Percentiles rank a stretch among this genome's conserved stretches.
phyloP scores from a whole-genome alignment of 2,113 vertebrate genomes.

The Gasterosteus nipponicus region DNA sequence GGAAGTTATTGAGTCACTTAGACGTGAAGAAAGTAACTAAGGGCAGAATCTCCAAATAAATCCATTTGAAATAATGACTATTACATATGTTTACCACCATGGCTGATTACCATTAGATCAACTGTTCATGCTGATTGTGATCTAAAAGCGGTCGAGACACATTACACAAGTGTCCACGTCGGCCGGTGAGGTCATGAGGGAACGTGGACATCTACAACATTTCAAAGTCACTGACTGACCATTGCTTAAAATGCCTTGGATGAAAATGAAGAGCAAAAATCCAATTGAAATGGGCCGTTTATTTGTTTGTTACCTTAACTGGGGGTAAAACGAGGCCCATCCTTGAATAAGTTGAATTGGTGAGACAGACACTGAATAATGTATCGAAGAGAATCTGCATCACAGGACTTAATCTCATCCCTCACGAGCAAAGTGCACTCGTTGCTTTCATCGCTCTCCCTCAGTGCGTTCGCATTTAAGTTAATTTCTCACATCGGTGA shows the following conservation, averaged over 20 bases:
- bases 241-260: background rate
- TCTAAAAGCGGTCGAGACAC: too few species aligned
- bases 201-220: background rate
- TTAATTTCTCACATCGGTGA: slow-evolving; percentile 12
- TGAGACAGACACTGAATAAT: slow-evolving; percentile 46
- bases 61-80: background rate
- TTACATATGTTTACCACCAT: background rate
- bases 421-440: slow-evolving; percentile 7
- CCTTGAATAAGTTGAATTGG: slow-evolving; percentile 30
- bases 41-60: background rate
- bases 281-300: background rate
- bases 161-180: too few species aligned
- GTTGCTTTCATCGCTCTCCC: background rate
- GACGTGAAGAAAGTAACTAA: background rate
- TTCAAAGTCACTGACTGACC: background rate
- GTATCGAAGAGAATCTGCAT: slow-evolving; percentile 19
- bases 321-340: slow-evolving; percentile 7
- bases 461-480: slow-evolving; percentile 25
- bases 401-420: slow-evolving; percentile 16
- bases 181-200: too few species aligned
- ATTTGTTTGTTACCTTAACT: background rate
- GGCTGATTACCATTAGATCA: background rate
- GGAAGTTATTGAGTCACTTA: background rate
- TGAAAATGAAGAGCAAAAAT: background rate
- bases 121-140: background rate